Evolutionary conservation across 2,888 invertebrate genomes (phyloP), one percentile per base, ranked within the genome.

Genomic region (Phanerotoma sp.): DNA sequence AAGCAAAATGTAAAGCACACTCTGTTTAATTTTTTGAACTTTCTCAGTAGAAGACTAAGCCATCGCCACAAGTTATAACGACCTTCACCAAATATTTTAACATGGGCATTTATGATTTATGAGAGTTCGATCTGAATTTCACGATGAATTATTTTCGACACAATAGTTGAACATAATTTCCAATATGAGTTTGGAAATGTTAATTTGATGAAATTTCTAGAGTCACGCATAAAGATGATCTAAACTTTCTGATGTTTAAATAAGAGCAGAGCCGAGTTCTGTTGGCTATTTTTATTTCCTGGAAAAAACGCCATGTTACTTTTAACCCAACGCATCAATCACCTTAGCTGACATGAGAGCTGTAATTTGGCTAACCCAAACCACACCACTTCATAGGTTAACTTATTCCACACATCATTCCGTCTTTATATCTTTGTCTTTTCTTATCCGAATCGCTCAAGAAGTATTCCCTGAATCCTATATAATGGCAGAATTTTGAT

Each of bases 291-390:
- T n/a, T 28, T 42, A 73, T 75, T 75, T 75, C 74, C 69, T 73
- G 73, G 74, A 75, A 75, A 68, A 67, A 62, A 35, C 54, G 16
- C 22, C 30, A 62, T 60, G 54, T 55, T 55, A 62, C 66, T 65
- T 66, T 64, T 60, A 60, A 62, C 54, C 30, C 40, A 56, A 60
- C 63, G 60, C 74, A 75, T 75, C 75, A 75, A 75, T 75, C 75
- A 75, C 67, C 66, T 61, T 60, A 41, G 63, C 75, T 75, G 75
- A 75, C 75, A 69, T 68, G 72, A 72, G 74, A 71, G 75, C 75
- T 75, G 75, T 76, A 76, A 75, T 75, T 75, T 75, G 73, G 74
- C 73, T 72, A 72, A 74, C 69, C 71, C 65, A 41, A 22, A 54
- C 51, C 48, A 41, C 49, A 54, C 44, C 33, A 40, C 40, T 21